A percentile compares a stretch with the other conserved stretches of the same genome.
Conservation (phyloP, 2,888 invertebrate species). For the Zele albiditarsus region DNA sequence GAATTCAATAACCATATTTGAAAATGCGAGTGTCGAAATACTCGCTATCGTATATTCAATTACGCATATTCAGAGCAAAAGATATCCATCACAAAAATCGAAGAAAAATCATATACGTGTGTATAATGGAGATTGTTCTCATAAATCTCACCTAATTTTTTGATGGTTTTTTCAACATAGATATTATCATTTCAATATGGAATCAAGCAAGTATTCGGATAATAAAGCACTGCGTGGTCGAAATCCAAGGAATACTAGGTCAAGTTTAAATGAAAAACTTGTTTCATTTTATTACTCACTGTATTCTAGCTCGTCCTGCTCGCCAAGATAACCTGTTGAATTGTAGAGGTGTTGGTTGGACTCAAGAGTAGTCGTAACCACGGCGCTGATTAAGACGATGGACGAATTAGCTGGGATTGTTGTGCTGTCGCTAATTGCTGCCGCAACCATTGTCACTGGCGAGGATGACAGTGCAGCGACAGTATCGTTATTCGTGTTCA, state of each 20-base stretch:
- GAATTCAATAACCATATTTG: too few species aligned
- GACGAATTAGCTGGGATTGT: constrained; percentile 67
- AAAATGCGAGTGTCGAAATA: too few species aligned
- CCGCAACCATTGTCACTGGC: constrained; percentile 59
- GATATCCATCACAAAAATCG: too few species aligned
- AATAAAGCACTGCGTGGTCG: too few species aligned
- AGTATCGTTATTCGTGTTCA: constrained; percentile 43
- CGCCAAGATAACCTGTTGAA: constrained; percentile 64
- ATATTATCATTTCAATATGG: too few species aligned
- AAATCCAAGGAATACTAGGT: constrained; percentile 1
- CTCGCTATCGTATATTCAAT: too few species aligned
- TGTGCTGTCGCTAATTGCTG: constrained; percentile 64
- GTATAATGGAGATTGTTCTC: too few species aligned
- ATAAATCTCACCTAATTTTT: too few species aligned
- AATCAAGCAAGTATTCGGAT: too few species aligned
- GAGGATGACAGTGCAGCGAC: constrained; percentile 56
- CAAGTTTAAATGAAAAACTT: constrained; percentile 21
- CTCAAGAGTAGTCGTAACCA: constrained; percentile 63
- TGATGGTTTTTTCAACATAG: too few species aligned
- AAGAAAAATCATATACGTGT: too few species aligned
- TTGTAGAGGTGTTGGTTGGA: constrained; percentile 67
- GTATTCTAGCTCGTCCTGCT: constrained; percentile 69
- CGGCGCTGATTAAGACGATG: constrained; percentile 61
- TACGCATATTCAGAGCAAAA: too few species aligned
- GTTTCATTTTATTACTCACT: constrained; percentile 61